phyloP scores from a whole-genome alignment of 2,888 invertebrate species.

The Himalopsyche kuldschensis region DNA sequence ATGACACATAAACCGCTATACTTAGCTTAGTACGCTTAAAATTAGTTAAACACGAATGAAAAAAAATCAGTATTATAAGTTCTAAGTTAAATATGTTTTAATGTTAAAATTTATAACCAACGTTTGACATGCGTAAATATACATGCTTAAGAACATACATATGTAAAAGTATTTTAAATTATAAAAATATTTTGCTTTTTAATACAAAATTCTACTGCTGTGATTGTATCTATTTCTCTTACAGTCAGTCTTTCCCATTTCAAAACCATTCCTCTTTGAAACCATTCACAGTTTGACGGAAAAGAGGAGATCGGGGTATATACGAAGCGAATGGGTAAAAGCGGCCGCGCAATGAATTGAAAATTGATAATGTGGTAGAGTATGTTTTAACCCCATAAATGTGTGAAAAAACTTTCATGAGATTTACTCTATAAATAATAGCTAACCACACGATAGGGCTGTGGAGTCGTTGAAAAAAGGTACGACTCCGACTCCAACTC shows the following conservation, averaged over 20 bases:
- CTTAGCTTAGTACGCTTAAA: too few species aligned
- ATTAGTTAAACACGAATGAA: too few species aligned
- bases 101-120: too few species aligned
- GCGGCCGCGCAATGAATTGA: constrained; percentile 14
- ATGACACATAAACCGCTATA: too few species aligned
- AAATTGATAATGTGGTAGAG: background rate
- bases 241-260: constrained; percentile 34
- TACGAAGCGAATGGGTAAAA: background rate
- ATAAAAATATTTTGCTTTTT: background rate
- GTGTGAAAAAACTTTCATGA: background rate
- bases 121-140: too few species aligned
- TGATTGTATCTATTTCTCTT: background rate
- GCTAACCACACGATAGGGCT: too few species aligned
- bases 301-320: background rate
- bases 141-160: too few species aligned
- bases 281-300: constrained; percentile 32
- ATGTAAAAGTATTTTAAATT: too few species aligned
- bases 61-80: too few species aligned
- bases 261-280: constrained; percentile 32
- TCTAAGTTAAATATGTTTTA: too few species aligned
- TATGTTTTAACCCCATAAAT: background rate
- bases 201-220: background rate
- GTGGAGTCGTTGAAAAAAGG: too few species aligned
- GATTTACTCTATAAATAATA: background rate
- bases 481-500: too few species aligned